Evolutionary conservation across 2,113 vertebrate genomes (phyloP).

Genomic region (Corythaixoides concolor): DNA sequence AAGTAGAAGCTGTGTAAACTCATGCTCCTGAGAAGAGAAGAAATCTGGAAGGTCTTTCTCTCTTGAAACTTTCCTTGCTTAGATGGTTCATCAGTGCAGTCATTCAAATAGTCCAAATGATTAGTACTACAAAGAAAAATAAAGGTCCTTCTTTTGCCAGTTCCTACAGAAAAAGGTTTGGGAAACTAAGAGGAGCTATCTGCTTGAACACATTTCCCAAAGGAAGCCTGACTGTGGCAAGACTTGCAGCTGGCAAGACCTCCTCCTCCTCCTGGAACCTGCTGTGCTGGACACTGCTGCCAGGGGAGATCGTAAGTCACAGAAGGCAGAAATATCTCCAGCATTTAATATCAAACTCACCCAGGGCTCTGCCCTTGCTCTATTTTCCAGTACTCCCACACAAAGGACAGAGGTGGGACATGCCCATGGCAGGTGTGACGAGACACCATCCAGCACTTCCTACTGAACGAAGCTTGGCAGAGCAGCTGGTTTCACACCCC

Average conservation of each 20-base stretch:
- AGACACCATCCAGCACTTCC: background rate
- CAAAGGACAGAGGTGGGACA: rapidly evolving
- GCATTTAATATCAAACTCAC: background rate
- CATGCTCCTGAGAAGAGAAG: background rate
- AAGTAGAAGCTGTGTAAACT: background rate
- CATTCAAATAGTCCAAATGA: background rate
- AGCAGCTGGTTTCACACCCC: background rate
- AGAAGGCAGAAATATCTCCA: background rate
- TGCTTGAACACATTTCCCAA: background rate
- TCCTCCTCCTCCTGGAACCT: background rate
- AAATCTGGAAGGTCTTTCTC: background rate
- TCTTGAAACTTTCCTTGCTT: background rate
- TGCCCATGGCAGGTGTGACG: background rate
- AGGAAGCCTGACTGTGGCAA: background rate
- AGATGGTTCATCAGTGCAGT: background rate
- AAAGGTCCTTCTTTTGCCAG: rapidly evolving
- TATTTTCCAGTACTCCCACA: background rate
- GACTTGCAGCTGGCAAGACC: background rate
- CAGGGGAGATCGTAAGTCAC: rapidly evolving
- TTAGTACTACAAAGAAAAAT: background rate
- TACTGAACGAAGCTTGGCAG: background rate
- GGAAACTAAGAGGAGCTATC: background rate
- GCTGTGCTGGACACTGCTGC: background rate
- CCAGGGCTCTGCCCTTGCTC: background rate
- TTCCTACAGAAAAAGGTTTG: background rate